Percentiles rank a stretch among this genome's conserved stretches.
Evolutionary conservation across 2,888 invertebrate genomes (phyloP).

Genomic region (Archips crataeganus): DNA sequence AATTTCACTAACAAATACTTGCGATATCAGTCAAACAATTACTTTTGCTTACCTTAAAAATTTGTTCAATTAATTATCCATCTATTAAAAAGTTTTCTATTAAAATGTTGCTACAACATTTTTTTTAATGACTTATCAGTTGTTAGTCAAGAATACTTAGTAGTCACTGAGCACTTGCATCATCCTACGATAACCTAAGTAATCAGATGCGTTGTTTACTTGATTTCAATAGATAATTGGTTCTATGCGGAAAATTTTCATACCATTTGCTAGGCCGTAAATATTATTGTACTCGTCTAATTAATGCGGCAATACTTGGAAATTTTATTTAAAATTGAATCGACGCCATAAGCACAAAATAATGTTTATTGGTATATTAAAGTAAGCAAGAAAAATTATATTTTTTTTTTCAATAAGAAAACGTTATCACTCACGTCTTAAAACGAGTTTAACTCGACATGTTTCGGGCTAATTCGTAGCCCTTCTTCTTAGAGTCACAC

Average conservation of each 20-base stretch:
- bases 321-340: background rate
- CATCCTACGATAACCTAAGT: conserved; percentile 18
- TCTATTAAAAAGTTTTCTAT: background rate
- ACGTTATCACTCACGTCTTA: background rate
- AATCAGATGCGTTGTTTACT: conserved; percentile 10
- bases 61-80: background rate
- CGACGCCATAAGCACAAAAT: background rate
- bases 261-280: conserved; percentile 11
- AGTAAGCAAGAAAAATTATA: background rate
- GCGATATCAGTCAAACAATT: conserved; percentile 14
- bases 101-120: background rate
- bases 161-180: background rate
- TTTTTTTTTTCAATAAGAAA: background rate
- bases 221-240: conserved; percentile 1
- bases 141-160: too few relatives aligned
- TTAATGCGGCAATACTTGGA: background rate
- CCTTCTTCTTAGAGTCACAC: too few relatives aligned
- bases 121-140: too few relatives aligned
- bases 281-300: conserved; percentile 4
- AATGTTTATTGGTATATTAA: background rate
- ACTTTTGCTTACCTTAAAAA: background rate
- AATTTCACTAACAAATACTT: background rate
- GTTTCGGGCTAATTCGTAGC: too few relatives aligned
- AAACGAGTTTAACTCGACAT: too few relatives aligned
- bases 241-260: conserved; percentile 20